Conservation (phyloP, 2,797 vertebrate species). For the Glyptemys insculpta region DNA sequence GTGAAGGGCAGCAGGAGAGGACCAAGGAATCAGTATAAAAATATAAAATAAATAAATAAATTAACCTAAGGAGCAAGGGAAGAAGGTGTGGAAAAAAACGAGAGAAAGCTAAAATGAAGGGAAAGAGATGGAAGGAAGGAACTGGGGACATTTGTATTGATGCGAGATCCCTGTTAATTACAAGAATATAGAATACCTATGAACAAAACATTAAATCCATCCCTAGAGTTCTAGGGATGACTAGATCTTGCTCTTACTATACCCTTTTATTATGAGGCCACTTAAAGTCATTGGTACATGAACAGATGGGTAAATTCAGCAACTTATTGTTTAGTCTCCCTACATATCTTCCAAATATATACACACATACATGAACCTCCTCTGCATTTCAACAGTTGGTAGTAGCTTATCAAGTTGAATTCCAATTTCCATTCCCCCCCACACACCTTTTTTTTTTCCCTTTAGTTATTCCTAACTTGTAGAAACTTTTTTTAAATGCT, state of each 20-base stretch:
- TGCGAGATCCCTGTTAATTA: conserved; percentile 46
- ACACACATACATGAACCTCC: background rate
- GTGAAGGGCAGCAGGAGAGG: background rate
- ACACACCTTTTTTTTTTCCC: background rate
- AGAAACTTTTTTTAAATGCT: background rate
- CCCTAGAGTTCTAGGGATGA: background rate
- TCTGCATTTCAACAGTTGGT: background rate
- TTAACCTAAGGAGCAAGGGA: background rate
- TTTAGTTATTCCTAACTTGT: fast-evolving
- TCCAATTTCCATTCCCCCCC: background rate
- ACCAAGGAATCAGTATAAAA: background rate
- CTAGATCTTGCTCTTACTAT: background rate
- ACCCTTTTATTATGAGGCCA: background rate
- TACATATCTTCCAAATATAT: background rate
- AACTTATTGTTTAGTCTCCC: background rate
- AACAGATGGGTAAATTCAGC: background rate
- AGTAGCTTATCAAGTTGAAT: background rate
- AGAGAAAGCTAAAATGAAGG: background rate
- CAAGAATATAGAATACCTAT: background rate
- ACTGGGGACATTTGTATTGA: conserved; percentile 25
- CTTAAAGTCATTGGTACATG: background rate
- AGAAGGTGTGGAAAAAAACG: background rate
- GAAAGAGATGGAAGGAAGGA: background rate
- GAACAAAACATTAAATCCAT: conserved; percentile 26
- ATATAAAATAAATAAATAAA: background rate